Evolutionary conservation across 2,888 invertebrate species (phyloP).

Genomic region (Cryptocephalus primarius): DNA sequence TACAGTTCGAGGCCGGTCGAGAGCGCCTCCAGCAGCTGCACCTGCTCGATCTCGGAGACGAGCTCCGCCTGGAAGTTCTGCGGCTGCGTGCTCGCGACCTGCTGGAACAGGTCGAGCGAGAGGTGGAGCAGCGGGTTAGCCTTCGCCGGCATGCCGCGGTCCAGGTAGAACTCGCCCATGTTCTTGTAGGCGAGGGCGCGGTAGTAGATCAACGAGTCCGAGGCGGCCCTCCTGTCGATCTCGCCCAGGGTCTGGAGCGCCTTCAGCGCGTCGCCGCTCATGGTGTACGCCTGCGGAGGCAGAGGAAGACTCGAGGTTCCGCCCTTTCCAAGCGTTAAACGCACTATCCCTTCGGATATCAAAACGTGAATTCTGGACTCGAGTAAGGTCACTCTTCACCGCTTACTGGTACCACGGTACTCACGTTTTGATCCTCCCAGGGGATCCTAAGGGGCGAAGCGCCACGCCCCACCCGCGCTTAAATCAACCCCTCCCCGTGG

Average conservation of each 20-base stretch:
- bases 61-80: conserved; percentile 26
- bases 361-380: no score
- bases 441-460: no score
- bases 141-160: conserved; percentile 20
- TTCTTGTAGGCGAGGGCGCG: conserved; percentile 28
- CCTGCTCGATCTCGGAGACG: conserved; percentile 21
- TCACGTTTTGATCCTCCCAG: no score
- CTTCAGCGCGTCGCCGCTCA: conserved; percentile 31
- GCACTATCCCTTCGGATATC: no score
- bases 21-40: conserved; percentile 28
- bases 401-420: no score
- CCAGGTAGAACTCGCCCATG: conserved; percentile 31
- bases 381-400: no score
- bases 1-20: conserved; percentile 27
- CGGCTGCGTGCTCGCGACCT: not conserved
- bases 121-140: conserved; percentile 27
- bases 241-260: conserved; percentile 42
- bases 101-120: conserved; percentile 26
- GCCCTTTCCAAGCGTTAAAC: no score
- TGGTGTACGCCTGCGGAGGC: not conserved
- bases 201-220: conserved; percentile 22
- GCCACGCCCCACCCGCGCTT: no score
- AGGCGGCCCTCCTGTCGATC: conserved; percentile 39
- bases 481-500: no score
- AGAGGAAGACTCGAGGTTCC: no score